phyloP scores from a whole-genome alignment of 2,797 vertebrate species.

The Lithobates sylvaticus region DNA sequence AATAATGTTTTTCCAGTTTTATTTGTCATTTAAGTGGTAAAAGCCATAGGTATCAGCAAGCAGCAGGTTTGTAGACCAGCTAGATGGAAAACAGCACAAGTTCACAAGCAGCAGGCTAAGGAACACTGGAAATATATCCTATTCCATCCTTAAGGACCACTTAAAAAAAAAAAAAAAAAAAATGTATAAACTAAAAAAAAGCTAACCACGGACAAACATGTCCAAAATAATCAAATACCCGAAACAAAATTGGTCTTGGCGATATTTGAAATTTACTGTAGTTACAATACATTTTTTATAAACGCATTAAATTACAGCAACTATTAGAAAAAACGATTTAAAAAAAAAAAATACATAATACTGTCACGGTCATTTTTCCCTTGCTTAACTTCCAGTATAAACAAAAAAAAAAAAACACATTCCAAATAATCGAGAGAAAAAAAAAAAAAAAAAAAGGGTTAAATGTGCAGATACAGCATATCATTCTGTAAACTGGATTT shows the following conservation, averaged over 20 bases:
- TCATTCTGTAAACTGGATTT: not conserved
- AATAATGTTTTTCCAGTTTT: not conserved
- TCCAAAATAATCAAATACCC: not conserved
- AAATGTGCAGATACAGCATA: not conserved
- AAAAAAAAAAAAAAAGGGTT: not conserved
- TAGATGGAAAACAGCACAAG: constrained; percentile 20
- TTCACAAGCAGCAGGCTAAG: constrained; percentile 35
- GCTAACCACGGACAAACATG: not conserved
- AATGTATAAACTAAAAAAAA: too few species aligned
- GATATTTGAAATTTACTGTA: not conserved
- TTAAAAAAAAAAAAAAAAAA: not conserved
- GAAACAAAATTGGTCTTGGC: not conserved
- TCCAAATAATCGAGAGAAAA: not conserved
- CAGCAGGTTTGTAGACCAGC: constrained; percentile 22
- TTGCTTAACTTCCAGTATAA: not conserved
- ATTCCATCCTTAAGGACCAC: not conserved
- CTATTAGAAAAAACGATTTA: not conserved
- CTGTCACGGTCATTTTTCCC: not conserved
- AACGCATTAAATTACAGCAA: not conserved
- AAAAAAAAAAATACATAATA: not conserved
- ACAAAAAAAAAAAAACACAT: not conserved
- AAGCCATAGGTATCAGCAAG: constrained; percentile 21
- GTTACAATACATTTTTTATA: not conserved
- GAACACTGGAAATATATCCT: not conserved
- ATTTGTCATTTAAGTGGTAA: constrained; percentile 42